Conservation (phyloP, 2,113 vertebrate species). For the Eleginops maclovinus region DNA sequence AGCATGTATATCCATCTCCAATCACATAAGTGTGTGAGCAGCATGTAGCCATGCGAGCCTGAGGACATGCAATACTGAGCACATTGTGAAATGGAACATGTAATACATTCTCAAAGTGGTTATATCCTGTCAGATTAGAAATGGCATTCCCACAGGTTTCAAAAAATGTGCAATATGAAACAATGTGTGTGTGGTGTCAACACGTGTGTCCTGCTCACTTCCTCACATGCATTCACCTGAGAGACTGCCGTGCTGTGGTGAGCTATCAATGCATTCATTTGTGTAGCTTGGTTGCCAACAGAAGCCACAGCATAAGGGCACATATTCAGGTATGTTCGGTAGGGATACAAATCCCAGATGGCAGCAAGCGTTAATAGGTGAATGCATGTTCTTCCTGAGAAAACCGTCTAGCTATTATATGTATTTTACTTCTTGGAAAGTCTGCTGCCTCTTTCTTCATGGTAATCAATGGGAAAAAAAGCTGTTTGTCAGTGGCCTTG, state of each 20-base stretch:
- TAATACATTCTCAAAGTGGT: neutral
- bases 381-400: conserved; percentile 4
- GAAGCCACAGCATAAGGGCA: conserved; percentile 7
- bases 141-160: conserved; percentile 11
- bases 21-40: neutral
- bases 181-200: neutral
- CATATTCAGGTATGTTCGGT: conserved; percentile 20
- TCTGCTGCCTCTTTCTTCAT: neutral
- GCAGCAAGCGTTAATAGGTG: neutral
- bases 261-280: neutral
- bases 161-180: conserved; percentile 14
- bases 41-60: conserved; percentile 4
- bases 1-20: neutral
- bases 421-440: neutral
- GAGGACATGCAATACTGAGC: conserved; percentile 9
- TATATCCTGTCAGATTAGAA: conserved; percentile 36
- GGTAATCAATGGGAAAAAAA: conserved; percentile 29
- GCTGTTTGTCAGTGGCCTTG: conserved; percentile 41
- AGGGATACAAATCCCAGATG: conserved; percentile 14
- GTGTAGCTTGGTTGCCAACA: neutral
- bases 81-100: conserved; percentile 22
- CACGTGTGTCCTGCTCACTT: neutral
- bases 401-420: neutral
- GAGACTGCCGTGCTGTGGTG: neutral
- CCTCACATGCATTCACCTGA: neutral